A percentile compares a stretch with the other conserved stretches of the same genome.
Evolutionary conservation across 2,113 vertebrate species (phyloP).

Genomic region (Boulengeromyrus knoepffleri): DNA sequence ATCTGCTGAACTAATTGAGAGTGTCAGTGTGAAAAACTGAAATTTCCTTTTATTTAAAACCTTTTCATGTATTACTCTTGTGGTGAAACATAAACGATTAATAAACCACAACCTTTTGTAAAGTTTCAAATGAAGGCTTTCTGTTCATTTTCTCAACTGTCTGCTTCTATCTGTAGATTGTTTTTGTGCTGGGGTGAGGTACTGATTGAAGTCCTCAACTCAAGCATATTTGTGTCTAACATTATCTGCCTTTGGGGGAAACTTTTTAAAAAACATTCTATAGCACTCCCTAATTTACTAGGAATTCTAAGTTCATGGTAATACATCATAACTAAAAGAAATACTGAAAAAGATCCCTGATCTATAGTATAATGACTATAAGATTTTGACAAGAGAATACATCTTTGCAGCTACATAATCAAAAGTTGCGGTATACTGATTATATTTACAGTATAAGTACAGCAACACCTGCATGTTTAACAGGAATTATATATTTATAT

Average conservation of each 20-base stretch:
- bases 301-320: not conserved
- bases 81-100: not conserved
- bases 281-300: not conserved
- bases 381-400: not conserved
- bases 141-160: not conserved
- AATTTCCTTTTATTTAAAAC: not conserved
- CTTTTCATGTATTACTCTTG: not conserved
- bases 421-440: not conserved
- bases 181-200: not conserved
- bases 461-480: not conserved
- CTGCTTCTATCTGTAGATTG: not conserved
- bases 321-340: not conserved
- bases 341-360: not conserved
- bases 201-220: not conserved
- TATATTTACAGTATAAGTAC: not conserved
- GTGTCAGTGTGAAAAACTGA: not conserved
- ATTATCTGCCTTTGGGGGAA: not conserved
- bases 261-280: not conserved
- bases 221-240: slow-evolving; percentile 6
- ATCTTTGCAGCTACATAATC: not conserved
- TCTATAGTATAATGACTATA: not conserved
- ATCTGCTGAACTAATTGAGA: not conserved
- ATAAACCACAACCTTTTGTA: not conserved
- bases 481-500: not conserved
- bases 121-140: not conserved